Conservation (phyloP, 2,888 invertebrate species). For the Tridacna crocea region DNA sequence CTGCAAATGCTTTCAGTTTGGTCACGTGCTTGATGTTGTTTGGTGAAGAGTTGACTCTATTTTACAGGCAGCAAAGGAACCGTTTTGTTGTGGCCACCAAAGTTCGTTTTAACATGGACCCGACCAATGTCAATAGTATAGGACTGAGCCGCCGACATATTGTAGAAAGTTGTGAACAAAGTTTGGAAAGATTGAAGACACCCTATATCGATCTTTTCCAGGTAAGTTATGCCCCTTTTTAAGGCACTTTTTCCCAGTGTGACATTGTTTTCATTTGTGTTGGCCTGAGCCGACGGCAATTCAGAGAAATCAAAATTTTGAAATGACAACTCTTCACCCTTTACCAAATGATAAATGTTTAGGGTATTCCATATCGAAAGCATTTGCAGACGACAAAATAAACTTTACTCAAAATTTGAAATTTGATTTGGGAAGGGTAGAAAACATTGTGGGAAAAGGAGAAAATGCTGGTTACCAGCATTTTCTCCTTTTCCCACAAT, state of each 20-base stretch:
- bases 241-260: not conserved
- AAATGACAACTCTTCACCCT: not conserved
- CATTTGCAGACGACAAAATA: not conserved
- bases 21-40: not conserved
- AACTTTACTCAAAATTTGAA: too few species aligned
- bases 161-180: conserved; percentile 70
- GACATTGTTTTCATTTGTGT: not conserved
- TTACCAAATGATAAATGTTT: not conserved
- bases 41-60: not conserved
- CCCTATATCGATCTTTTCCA: conserved; percentile 78
- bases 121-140: conserved; percentile 56
- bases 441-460: not conserved
- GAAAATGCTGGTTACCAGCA: too few species aligned
- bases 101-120: conserved; percentile 55
- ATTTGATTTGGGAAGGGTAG: too few species aligned
- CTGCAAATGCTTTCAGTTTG: too few species aligned
- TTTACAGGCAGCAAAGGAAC: conserved; percentile 61
- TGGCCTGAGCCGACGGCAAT: not conserved
- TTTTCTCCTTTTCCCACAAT: not conserved
- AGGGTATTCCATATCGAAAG: not conserved
- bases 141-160: conserved; percentile 77
- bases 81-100: conserved; percentile 66
- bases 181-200: conserved; percentile 72
- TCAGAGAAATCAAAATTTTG: not conserved
- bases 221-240: conserved; percentile 44